phyloP scores from a whole-genome alignment of 2,797 vertebrate species.

The Lophotriccus pileatus region DNA sequence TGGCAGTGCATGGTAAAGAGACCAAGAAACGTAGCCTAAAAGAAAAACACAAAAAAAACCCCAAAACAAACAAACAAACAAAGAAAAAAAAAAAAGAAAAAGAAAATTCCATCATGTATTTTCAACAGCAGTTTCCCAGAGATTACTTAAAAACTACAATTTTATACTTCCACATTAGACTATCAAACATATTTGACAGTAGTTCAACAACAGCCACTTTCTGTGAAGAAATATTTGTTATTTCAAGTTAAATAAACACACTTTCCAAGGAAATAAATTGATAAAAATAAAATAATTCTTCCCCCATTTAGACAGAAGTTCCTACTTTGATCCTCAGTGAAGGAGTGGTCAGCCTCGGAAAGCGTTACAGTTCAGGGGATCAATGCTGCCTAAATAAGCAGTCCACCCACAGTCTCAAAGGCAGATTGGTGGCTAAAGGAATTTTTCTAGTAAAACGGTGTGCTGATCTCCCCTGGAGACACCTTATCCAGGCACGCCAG shows the following conservation, averaged over 20 bases:
- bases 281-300: neutral
- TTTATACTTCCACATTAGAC: neutral
- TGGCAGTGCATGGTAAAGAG: slow-evolving; percentile 72
- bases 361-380: neutral
- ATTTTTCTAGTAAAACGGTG: rapidly evolving
- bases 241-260: neutral
- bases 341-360: rapidly evolving
- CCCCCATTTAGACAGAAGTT: rapidly evolving
- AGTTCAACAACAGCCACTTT: neutral
- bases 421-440: rapidly evolving
- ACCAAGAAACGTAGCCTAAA: slow-evolving; percentile 75
- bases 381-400: rapidly evolving
- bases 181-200: neutral
- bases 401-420: neutral
- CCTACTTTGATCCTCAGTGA: neutral
- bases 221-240: neutral
- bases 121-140: neutral
- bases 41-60: neutral
- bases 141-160: neutral
- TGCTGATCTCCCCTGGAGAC: neutral
- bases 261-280: neutral
- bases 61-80: neutral
- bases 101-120: neutral
- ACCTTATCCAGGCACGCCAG: rapidly evolving
- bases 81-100: neutral